Evolutionary conservation across 2,888 invertebrate genomes (phyloP).

Genomic region (Didymodactylos carnosus): DNA sequence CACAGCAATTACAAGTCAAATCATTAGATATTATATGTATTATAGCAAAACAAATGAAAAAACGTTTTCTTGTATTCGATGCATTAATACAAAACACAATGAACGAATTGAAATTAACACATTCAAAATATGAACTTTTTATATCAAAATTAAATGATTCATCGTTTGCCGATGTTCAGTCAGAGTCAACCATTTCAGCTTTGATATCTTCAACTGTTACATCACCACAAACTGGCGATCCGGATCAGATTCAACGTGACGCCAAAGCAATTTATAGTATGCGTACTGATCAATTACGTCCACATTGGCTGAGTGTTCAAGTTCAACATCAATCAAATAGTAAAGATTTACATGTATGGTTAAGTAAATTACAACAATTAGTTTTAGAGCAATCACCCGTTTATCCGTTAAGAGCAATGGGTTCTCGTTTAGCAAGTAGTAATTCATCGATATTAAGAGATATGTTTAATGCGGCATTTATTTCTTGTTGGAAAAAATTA

Average conservation of each 20-base stretch:
- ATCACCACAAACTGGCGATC: background rate
- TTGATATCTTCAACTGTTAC: background rate
- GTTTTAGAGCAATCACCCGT: background rate
- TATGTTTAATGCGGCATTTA: slow-evolving; percentile 91
- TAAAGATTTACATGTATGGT: background rate
- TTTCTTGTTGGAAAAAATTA: slow-evolving; percentile 93
- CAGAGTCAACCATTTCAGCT: background rate
- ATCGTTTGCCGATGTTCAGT: background rate
- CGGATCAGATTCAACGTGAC: background rate
- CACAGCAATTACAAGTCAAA: background rate
- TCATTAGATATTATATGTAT: background rate
- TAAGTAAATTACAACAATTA: background rate
- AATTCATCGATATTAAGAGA: slow-evolving; percentile 37
- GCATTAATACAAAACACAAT: background rate
- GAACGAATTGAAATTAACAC: background rate
- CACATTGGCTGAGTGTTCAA: background rate
- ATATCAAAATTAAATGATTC: background rate
- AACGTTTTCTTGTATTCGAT: background rate
- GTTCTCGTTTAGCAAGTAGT: background rate
- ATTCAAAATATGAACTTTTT: background rate
- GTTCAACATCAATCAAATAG: background rate
- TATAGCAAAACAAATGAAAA: background rate
- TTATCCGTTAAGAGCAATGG: background rate
- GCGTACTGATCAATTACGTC: background rate
- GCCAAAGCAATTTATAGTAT: background rate